Evolutionary conservation across 2,888 invertebrate genomes (phyloP), one percentile per base, ranked within the genome.

Genomic region (Cenopis cana): DNA sequence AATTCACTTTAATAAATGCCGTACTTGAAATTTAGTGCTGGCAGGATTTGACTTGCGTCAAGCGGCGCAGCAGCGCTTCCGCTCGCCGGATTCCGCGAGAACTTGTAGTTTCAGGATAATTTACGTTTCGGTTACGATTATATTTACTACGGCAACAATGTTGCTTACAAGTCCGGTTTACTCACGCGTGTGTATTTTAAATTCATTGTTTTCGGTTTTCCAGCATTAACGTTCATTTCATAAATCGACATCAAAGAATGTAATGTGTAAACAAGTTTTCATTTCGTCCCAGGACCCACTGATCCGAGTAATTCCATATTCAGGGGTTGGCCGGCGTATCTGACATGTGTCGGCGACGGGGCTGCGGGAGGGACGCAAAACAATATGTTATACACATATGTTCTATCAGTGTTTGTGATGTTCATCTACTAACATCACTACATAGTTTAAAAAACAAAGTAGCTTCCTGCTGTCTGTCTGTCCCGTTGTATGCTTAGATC

Each of bases 291-390:
- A 72, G 38, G 46, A 71, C 69, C 77, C 74, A 74, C 73, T 74
- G 79, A 79, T 78, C 79, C 78, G 77, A 69, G 78, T 81, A 79
- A 83, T 84, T 81, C 79, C 76, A 78, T 82, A 84, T 84, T 82
- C 81, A 79, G 75, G 74, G 80, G 76, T 65, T 75, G 76, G 67
- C 79, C 77, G 76, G 62, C 69, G 73, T 69, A 79, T 78, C 76
- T 78, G 82, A 79, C 81, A 80, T 76, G 77, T 80, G 76, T 78
- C 76, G 73, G 73, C 62, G 36, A 49, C 60, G 41, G 68, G 67
- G 52, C 49, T 46, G 70, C n/a, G 8, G 33, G 68, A 29, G 29
- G 14, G 49, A 41, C 55, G 46, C 55, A 61, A 73, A 64, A 69
- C 73, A 49, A 60, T 61, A 38, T 46, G 41, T 41, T 46, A 46